phyloP scores from a whole-genome alignment of 2,797 vertebrate genomes.

The Pristis pectinata region DNA sequence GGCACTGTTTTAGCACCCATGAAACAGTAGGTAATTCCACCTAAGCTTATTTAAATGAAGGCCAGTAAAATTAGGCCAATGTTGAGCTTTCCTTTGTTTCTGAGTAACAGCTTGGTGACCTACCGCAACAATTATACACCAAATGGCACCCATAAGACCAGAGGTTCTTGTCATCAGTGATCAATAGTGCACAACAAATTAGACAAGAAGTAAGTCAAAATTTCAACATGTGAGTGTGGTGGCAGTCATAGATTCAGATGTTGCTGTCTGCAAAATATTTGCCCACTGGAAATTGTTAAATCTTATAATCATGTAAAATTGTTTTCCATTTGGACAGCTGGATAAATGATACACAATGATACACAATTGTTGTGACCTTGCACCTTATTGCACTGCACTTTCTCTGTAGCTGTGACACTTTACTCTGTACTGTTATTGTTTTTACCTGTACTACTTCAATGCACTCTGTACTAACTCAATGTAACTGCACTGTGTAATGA shows the following conservation, averaged over 20 bases:
- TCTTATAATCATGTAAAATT: neutral
- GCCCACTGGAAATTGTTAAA: neutral
- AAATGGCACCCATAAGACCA: neutral
- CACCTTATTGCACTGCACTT: too few species aligned
- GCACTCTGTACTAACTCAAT: too few species aligned
- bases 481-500: too few species aligned
- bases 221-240: neutral
- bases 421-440: too few species aligned
- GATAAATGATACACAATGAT: neutral
- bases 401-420: too few species aligned
- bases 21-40: slow-evolving; percentile 7
- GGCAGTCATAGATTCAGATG: neutral
- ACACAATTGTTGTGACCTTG: too few species aligned
- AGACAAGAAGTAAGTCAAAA: neutral
- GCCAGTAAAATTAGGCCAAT: neutral
- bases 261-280: neutral
- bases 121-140: neutral
- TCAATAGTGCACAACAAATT: slow-evolving; percentile 22
- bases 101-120: neutral
- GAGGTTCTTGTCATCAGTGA: slow-evolving; percentile 16
- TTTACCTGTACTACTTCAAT: too few species aligned
- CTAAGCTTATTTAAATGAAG: neutral
- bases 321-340: neutral
- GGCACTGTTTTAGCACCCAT: neutral
- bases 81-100: neutral